Percentiles rank a stretch among this genome's conserved stretches.
These are phyloP conservation scores for Volucella zonaria DNA, from an alignment of 2,888 invertebrate species.

Conservation along the genomic window DNA sequence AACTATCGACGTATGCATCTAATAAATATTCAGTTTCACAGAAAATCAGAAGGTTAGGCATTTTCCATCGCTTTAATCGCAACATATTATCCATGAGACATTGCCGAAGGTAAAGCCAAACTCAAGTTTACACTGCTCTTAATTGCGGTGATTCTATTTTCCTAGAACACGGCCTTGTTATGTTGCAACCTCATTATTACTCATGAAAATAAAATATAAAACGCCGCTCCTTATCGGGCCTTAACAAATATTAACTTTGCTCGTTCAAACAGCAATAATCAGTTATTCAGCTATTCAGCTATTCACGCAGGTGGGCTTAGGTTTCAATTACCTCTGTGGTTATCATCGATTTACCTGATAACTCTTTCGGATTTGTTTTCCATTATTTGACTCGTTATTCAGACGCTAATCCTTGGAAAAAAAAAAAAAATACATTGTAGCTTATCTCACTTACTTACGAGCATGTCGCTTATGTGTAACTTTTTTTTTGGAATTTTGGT, in stretches of 20 bases:
- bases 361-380: neutral
- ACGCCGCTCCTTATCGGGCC: neutral
- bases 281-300: neutral
- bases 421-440: neutral
- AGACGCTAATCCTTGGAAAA: neutral
- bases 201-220: neutral
- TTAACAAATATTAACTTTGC: neutral
- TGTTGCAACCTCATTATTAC: too few species aligned
- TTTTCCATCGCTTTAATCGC: constrained; percentile 2
- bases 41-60: constrained; percentile 9
- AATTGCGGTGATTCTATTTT: constrained; percentile 1
- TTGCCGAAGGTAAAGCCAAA: constrained; percentile 9
- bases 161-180: neutral
- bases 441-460: neutral
- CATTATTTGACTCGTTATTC: neutral
- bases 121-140: constrained; percentile 24
- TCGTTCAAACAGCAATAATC: neutral
- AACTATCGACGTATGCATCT: too few species aligned
- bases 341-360: neutral
- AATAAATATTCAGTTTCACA: neutral
- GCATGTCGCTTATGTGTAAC: neutral
- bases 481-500: neutral
- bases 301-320: too few species aligned
- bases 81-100: neutral
- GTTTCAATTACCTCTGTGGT: neutral